Evolutionary conservation across 2,113 vertebrate species (phyloP), one percentile per base, ranked within the genome.

Genomic region (Rhipidura dahli): DNA sequence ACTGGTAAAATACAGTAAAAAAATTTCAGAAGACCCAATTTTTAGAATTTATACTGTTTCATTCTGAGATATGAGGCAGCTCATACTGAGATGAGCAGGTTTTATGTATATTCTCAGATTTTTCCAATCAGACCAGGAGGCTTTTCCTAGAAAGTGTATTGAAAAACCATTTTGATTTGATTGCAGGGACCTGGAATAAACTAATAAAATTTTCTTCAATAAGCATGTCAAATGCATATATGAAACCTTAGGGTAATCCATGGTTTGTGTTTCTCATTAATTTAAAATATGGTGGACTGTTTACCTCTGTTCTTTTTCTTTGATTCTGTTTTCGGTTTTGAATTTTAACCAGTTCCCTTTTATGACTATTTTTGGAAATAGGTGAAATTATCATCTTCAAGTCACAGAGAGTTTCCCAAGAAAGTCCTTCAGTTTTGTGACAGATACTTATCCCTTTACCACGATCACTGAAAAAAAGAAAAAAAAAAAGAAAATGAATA

Each of bases 401-500:
- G 44, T 44, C 13, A 24, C 7, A 71, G 21, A 31, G 5, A 45
- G 13, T 9, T 42, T 4, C 14, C 21, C 7, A 75, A 68, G 2
- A 87, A 33, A 89, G 66, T 50, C 10, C 4, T 21, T 75, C 9
- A 42, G 9, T 79, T 79, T 75, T 42, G 3, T 47, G 44, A 17
- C 11, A 76, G 5, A 7, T 82, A 39, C 30, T 73, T 64, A 65
- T 65, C 8, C 9, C 23, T 21, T 10, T 35, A 76, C 13, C 4
- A 60, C 27, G 45, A 39, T 13, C 85, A 4, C 4, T 63, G 51
- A 70, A 66, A 72, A 10, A 65, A 66, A 72, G 9, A 65, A 51
- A 0, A 3, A 4, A 27, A 37, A 14, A 57, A 57, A 13, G 17
- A 20, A 39, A 37, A 56, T 9, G 2, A 61, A 40, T 1, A 1